Evolutionary conservation across 2,113 vertebrate genomes (phyloP).

Genomic region (Mastomys natalensis): DNA sequence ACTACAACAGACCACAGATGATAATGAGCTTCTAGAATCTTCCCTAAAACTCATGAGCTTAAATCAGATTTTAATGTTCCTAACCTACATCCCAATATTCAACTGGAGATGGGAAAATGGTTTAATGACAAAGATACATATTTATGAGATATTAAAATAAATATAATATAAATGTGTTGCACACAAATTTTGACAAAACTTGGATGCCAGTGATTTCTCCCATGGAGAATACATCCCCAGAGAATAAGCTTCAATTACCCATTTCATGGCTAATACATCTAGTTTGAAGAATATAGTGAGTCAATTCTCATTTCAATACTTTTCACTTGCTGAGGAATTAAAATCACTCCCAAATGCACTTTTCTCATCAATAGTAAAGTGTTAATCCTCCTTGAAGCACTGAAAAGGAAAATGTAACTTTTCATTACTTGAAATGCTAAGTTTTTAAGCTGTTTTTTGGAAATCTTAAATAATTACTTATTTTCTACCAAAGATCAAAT

Average conservation of each 20-base stretch:
- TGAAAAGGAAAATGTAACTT: not conserved
- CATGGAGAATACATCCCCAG: not conserved
- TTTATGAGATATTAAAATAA: constrained; percentile 18
- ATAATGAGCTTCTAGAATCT: constrained; percentile 78
- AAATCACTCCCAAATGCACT: constrained; percentile 15
- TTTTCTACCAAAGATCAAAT: not conserved
- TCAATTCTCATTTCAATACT: not conserved
- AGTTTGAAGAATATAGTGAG: constrained; percentile 47
- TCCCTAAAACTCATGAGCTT: constrained; percentile 65
- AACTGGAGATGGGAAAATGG: constrained; percentile 6
- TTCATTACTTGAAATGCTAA: not conserved
- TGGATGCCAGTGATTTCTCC: constrained; percentile 52
- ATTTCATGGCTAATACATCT: constrained; percentile 34
- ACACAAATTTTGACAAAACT: constrained; percentile 58
- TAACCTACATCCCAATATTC: constrained; percentile 55
- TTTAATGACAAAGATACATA: constrained; percentile 58
- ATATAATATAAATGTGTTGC: constrained; percentile 42
- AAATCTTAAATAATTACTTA: not conserved
- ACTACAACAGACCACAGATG: constrained; percentile 59
- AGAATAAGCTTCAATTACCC: constrained; percentile 49
- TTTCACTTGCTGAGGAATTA: not conserved
- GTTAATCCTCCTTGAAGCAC: not conserved
- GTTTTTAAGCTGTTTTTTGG: not conserved
- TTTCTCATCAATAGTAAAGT: constrained; percentile 44
- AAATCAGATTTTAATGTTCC: constrained; percentile 57